phyloP scores from a whole-genome alignment of 2,113 vertebrate genomes.

The Lepisosteus oculatus region DNA sequence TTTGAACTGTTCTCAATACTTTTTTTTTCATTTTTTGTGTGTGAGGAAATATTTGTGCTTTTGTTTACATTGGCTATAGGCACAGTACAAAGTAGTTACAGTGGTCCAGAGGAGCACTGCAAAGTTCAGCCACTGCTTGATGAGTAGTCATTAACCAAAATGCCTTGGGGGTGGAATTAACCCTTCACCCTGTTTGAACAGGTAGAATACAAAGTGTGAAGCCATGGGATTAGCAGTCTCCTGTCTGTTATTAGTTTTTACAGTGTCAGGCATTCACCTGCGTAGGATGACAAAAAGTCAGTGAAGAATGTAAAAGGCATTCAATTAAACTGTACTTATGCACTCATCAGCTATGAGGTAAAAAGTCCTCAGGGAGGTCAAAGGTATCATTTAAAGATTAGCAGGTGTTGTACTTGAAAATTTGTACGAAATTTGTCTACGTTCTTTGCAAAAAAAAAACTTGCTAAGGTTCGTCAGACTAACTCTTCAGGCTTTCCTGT shows the following conservation, averaged over 20 bases:
- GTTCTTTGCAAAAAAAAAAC: not conserved
- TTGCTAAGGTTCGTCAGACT: too few species aligned
- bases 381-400: not conserved
- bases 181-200: not conserved
- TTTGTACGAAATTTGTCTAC: too few species aligned
- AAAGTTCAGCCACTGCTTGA: slow-evolving; percentile 54
- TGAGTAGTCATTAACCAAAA: slow-evolving; percentile 60
- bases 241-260: slow-evolving; percentile 20
- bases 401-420: not conserved
- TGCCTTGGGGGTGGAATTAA: slow-evolving; percentile 31
- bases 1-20: too few species aligned
- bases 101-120: slow-evolving; percentile 17
- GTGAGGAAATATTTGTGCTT: too few species aligned
- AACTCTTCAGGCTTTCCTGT: too few species aligned
- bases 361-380: not conserved
- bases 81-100: slow-evolving; percentile 9
- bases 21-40: too few species aligned
- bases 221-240: slow-evolving; percentile 14
- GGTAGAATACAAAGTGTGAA: not conserved
- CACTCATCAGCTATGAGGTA: not conserved
- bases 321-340: slow-evolving; percentile 1
- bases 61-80: too few species aligned
- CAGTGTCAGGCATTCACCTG: not conserved
- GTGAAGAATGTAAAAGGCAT: slow-evolving; percentile 1
- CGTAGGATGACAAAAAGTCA: not conserved